phyloP scores from a whole-genome alignment of 2,797 vertebrate species.

The Basileuterus tristriatus region DNA sequence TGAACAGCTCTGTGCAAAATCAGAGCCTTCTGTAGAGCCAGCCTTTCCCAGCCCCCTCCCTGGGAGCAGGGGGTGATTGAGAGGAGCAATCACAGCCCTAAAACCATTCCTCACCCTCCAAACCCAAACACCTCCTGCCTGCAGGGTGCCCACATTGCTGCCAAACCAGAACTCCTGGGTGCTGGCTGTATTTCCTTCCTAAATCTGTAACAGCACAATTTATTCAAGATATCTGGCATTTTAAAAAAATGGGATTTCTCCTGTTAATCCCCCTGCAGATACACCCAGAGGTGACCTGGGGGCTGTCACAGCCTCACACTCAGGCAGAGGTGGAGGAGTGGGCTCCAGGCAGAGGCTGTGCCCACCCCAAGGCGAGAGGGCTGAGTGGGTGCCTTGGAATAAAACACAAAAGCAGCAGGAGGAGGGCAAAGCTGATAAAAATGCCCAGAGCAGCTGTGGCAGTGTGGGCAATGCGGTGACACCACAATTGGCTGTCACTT shows the following conservation, averaged over 20 bases:
- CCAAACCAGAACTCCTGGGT: background rate
- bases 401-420: background rate
- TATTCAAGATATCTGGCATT: background rate
- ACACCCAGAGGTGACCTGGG: background rate
- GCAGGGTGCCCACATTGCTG: background rate
- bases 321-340: background rate
- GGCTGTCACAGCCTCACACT: background rate
- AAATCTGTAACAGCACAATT: background rate
- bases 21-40: background rate
- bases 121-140: background rate
- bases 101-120: background rate
- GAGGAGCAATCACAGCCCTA: background rate
- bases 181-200: background rate
- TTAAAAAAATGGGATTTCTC: background rate
- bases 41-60: background rate
- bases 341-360: background rate
- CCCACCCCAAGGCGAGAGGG: background rate
- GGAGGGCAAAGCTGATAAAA: constrained; percentile 24
- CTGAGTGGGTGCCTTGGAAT: background rate
- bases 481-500: background rate
- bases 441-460: constrained; percentile 8
- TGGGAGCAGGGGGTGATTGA: background rate
- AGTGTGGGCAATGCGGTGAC: background rate
- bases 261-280: background rate
- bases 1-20: background rate